Conservation (phyloP, 2,113 vertebrate genomes). For the Budorcas taxicolor region DNA sequence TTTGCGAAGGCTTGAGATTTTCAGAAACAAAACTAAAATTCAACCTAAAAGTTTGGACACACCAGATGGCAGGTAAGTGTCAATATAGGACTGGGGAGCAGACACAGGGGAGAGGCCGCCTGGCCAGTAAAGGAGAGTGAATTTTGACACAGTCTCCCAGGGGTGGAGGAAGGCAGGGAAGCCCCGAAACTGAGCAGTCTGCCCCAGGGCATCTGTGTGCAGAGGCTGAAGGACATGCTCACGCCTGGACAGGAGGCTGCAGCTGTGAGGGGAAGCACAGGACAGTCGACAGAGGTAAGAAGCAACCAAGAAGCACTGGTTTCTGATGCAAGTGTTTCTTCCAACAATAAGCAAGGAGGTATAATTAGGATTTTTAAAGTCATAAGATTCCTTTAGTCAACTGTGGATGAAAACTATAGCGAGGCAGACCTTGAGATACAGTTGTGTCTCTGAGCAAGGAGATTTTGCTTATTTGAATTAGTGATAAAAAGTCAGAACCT, state of each 20-base stretch:
- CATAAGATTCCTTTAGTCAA: constrained; percentile 9
- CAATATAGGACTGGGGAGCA: background rate
- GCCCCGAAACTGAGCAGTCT: background rate
- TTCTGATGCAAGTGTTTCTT: background rate
- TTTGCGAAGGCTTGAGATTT: constrained; percentile 34
- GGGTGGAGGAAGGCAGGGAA: background rate
- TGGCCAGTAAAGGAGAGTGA: background rate
- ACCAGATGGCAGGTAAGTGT: background rate
- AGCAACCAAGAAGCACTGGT: background rate
- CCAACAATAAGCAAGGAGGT: background rate
- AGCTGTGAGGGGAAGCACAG: background rate
- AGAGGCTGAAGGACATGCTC: background rate
- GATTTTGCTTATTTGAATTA: constrained; percentile 44
- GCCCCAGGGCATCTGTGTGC: background rate
- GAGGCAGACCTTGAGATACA: background rate
- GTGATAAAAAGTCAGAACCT: background rate
- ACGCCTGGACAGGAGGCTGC: background rate
- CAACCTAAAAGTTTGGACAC: background rate
- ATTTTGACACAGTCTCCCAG: background rate
- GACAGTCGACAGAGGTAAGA: background rate
- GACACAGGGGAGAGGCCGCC: background rate
- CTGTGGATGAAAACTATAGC: background rate
- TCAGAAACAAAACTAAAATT: constrained; percentile 7
- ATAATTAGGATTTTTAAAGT: background rate
- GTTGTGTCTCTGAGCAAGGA: constrained; percentile 38